Percentiles rank a stretch among this genome's conserved stretches.
Conservation (phyloP, 92 coral and sea anemone genomes). For the Siderastrea siderea region DNA sequence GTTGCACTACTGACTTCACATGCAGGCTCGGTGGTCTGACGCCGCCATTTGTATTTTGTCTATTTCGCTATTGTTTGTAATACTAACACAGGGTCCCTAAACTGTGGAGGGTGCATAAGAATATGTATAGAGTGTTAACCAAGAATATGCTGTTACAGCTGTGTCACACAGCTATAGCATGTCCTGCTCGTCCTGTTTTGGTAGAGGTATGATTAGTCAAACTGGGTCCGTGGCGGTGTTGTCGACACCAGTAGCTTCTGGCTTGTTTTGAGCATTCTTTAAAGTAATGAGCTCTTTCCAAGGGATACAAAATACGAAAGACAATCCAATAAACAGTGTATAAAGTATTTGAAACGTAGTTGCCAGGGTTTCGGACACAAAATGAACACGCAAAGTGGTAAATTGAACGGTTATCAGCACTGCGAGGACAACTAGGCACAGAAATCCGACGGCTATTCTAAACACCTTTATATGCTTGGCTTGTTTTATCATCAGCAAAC, state of each 20-base stretch:
- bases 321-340: no score
- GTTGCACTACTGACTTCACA: no score
- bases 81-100: no score
- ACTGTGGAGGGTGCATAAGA: no score
- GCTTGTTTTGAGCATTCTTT: background rate
- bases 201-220: background rate
- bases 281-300: slow-evolving; percentile 7
- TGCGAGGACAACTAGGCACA: background rate
- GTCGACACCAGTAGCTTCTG: background rate
- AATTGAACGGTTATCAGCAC: background rate
- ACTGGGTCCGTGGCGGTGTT: background rate
- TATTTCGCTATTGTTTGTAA: no score
- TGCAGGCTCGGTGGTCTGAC: no score
- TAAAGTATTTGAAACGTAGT: background rate
- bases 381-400: background rate
- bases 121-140: background rate
- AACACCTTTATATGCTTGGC: background rate
- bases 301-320: no score
- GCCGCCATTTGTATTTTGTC: no score
- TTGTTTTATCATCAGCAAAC: background rate
- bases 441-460: background rate
- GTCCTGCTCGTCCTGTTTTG: background rate
- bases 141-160: background rate
- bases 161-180: no score
- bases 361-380: background rate